These are phyloP conservation scores for Neoascia interrupta DNA, from an alignment of 2,888 invertebrate genomes.

Conservation along the genomic window DNA sequence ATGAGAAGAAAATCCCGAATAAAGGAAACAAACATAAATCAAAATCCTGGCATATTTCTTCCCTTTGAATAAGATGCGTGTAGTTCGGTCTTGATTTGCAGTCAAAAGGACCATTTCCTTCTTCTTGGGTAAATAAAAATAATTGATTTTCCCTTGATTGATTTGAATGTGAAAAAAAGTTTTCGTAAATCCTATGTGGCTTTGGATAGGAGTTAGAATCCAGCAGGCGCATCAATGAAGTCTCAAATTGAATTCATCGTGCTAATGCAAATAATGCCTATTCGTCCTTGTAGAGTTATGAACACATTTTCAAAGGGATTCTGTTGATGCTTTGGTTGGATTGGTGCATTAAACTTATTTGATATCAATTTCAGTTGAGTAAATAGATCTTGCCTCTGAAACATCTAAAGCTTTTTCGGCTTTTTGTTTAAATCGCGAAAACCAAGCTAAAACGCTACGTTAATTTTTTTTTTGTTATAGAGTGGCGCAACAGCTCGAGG, in stretches of 20 bases:
- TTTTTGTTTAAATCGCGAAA: too few relatives aligned
- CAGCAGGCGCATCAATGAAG: background rate
- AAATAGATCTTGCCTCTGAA: too few relatives aligned
- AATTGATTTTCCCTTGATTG: constrained; percentile 44
- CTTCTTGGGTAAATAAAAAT: constrained; percentile 41
- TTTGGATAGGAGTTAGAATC: background rate
- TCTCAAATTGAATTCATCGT: constrained; percentile 20
- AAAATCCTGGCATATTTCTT: background rate
- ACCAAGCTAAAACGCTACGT: too few relatives aligned
- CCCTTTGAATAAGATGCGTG: background rate
- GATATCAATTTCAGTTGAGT: too few relatives aligned
- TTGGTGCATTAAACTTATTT: too few relatives aligned
- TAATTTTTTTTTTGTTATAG: too few relatives aligned
- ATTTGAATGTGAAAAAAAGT: constrained; percentile 18
- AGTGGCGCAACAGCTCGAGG: too few relatives aligned
- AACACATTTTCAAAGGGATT: too few relatives aligned
- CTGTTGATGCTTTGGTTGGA: too few relatives aligned
- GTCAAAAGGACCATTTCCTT: constrained; percentile 11
- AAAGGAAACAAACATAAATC: background rate
- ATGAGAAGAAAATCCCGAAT: constrained; percentile 9
- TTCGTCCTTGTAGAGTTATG: too few relatives aligned
- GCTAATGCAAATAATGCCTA: constrained; percentile 26
- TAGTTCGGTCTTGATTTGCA: constrained; percentile 17
- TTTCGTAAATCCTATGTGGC: background rate
- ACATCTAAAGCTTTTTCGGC: too few relatives aligned